Evolutionary conservation across 2,888 invertebrate genomes (phyloP), one percentile per base, ranked within the genome.

Genomic region (Euzophera pinguis): DNA sequence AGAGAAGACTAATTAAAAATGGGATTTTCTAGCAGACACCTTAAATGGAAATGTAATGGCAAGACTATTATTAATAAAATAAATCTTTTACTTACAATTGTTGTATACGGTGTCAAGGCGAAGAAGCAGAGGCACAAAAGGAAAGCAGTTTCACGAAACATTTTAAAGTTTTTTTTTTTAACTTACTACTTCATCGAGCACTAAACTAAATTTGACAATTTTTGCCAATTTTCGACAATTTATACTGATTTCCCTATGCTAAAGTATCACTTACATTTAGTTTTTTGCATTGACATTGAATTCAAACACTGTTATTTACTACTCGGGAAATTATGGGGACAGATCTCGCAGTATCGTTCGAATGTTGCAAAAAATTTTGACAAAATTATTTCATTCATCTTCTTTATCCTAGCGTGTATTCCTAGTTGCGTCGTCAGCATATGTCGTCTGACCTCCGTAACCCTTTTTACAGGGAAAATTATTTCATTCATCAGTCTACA

Each of bases 91-190:
- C 77, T 80, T 66, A 81, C 81, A 54, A 52, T 53, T 32, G 58
- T 59, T 29, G 71, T 55, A 54, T 65, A 65, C 0, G 77, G 72
- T 3, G 67, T 64, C 12, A 78, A 55, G 34, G 63, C 65, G 53
- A 73, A 51, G 59, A 70, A 62, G 45, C 55, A 60, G 53, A 64
- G 62, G 45, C 62, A 72, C 55, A 65, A 72, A 39, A 76, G 13
- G 3, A 74, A 58, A 51, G 69, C 38, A 1, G 64, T 55, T 13
- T 56, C 8, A 42, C 65, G 70, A 8, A 64, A 62, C 84, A 84
- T 84, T 62, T 69, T 78, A 14, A 39, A 12, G 9, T 22, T 13
- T 32, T n/a, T 13, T 32, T n/a, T 34, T 35, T 7, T 9, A 9
- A 41, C 12, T 34, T 42, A 9, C 49, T 27, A 29, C 9, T 22